phyloP scores from a whole-genome alignment of 2,888 invertebrate species.

The Conomelus anceps region DNA sequence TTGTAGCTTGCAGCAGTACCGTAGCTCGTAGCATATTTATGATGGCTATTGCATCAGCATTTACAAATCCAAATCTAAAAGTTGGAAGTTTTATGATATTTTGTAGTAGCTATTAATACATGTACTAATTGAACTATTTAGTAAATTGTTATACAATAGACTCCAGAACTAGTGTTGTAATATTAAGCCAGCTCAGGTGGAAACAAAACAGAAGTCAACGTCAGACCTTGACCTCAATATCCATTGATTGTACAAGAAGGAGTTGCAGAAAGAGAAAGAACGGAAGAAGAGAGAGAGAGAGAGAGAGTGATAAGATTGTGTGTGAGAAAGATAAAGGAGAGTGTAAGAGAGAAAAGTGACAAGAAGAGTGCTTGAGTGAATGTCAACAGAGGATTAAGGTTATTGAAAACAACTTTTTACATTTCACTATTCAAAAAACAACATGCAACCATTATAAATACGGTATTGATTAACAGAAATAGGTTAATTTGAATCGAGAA shows the following conservation, averaged over 20 bases:
- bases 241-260: not conserved
- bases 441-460: not conserved
- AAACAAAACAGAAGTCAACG: not conserved
- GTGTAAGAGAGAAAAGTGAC: not conserved
- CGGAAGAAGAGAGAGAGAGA: not conserved
- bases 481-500: not conserved
- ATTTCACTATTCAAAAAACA: not conserved
- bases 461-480: not conserved
- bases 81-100: too few relatives aligned
- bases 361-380: not conserved
- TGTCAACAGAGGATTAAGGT: not conserved
- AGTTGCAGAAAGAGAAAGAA: not conserved
- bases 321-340: too few relatives aligned
- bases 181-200: not conserved
- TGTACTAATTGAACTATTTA: too few relatives aligned
- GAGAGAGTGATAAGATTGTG: too few relatives aligned
- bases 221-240: not conserved
- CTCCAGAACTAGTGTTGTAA: not conserved
- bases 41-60: too few relatives aligned
- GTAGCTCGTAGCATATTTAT: too few relatives aligned
- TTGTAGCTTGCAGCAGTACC: too few relatives aligned
- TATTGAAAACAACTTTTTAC: not conserved
- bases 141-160: too few relatives aligned
- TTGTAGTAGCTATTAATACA: too few relatives aligned
- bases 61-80: too few relatives aligned